Conservation (phyloP, 2,797 vertebrate species). For the Acanthis flammea region DNA sequence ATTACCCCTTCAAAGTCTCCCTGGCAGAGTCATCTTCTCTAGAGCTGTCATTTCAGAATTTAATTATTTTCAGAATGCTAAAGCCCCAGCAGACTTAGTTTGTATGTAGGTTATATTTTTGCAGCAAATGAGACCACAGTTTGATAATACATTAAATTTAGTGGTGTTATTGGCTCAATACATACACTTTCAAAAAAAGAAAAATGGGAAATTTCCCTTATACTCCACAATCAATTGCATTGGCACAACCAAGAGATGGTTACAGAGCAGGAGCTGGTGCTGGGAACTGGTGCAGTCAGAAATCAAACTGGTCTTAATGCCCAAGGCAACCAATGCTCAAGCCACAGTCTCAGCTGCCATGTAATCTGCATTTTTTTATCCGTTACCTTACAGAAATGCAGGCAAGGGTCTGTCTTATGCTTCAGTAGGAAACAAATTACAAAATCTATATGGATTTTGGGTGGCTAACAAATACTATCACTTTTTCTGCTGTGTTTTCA, state of each 20-base stretch:
- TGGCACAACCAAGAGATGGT: not conserved
- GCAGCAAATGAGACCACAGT: not conserved
- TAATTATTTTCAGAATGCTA: not conserved
- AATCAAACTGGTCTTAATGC: not conserved
- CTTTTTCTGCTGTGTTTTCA: not conserved
- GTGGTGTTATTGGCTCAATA: not conserved
- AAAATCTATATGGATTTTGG: not conserved
- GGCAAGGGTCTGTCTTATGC: not conserved
- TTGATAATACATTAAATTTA: not conserved
- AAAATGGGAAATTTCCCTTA: not conserved
- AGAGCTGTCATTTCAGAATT: not conserved
- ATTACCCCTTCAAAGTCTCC: not conserved
- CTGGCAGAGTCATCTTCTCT: not conserved
- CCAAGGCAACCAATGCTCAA: not conserved
- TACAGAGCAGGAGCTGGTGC: not conserved
- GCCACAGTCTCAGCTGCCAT: not conserved
- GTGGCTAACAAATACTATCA: not conserved
- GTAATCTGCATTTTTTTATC: not conserved
- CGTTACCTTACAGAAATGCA: not conserved
- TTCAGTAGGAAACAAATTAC: not conserved
- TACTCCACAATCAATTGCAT: not conserved
- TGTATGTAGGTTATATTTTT: not conserved
- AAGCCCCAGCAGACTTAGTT: not conserved
- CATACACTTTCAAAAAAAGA: not conserved
- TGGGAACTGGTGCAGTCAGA: not conserved